Conservation (phyloP, 2,113 vertebrate species). For the Siniperca chuatsi region DNA sequence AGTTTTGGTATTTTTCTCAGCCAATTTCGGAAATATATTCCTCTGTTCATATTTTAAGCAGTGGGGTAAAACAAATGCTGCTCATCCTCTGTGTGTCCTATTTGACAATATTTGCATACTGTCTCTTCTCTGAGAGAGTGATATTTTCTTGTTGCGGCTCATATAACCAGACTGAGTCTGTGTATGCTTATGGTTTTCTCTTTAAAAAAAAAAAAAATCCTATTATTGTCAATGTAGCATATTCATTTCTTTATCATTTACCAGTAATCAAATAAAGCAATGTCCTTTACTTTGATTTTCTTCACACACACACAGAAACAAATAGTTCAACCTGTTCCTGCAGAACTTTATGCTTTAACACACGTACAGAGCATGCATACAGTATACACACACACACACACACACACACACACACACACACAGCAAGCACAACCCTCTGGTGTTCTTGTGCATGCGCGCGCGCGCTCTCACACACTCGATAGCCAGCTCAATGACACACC, state of each 20-base stretch:
- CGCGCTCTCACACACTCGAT: conserved; percentile 17
- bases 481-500: conserved; percentile 47
- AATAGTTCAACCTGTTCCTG: not conserved
- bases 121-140: not conserved
- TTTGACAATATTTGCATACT: not conserved
- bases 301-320: not conserved
- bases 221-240: not conserved
- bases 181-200: not conserved
- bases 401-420: not conserved
- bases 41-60: not conserved
- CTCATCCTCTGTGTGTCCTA: not conserved
- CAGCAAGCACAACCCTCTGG: not conserved
- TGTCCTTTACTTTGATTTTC: not conserved
- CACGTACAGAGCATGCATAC: not conserved
- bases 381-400: not conserved
- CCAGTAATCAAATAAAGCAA: not conserved
- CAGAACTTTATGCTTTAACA: not conserved
- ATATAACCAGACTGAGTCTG: not conserved
- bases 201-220: not conserved
- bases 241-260: not conserved
- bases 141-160: not conserved
- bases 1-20: not conserved
- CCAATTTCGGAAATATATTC: not conserved
- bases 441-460: not conserved
- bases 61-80: not conserved